Conservation (phyloP, 2,888 invertebrate genomes). For the Salpingus planirostris region DNA sequence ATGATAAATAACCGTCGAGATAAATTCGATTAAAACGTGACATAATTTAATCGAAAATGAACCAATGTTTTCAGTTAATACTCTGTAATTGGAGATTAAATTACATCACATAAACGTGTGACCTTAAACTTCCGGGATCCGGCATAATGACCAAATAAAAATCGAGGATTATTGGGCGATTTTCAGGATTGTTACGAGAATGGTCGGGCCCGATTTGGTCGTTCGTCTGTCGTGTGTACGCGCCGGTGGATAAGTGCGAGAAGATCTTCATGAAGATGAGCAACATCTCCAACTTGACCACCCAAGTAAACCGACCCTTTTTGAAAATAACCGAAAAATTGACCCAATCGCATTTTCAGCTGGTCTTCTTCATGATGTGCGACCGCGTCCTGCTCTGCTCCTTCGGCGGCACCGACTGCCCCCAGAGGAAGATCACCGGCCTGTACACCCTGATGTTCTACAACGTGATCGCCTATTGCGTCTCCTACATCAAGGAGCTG, state of each 20-base stretch:
- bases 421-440: constrained; percentile 49
- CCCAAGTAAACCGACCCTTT: constrained; percentile 50
- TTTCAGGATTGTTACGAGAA: constrained; percentile 34
- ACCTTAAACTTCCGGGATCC: no score
- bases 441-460: constrained; percentile 75
- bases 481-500: constrained; percentile 64
- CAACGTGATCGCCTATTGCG: constrained; percentile 71
- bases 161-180: no score
- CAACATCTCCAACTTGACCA: constrained; percentile 60
- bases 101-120: no score
- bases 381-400: constrained; percentile 54
- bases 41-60: no score
- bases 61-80: no score
- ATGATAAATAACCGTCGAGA: no score
- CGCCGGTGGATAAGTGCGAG: constrained; percentile 57
- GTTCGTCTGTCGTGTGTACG: constrained; percentile 45
- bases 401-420: constrained; percentile 39
- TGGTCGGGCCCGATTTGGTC: constrained; percentile 41
- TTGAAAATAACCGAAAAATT: not conserved
- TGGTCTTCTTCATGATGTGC: constrained; percentile 65
- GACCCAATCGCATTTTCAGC: constrained; percentile 39
- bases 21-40: no score
- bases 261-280: constrained; percentile 57
- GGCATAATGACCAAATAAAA: no score
- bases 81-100: no score